Evolutionary conservation across 2,113 vertebrate species (phyloP).

Genomic region (Crotalus horridus): DNA sequence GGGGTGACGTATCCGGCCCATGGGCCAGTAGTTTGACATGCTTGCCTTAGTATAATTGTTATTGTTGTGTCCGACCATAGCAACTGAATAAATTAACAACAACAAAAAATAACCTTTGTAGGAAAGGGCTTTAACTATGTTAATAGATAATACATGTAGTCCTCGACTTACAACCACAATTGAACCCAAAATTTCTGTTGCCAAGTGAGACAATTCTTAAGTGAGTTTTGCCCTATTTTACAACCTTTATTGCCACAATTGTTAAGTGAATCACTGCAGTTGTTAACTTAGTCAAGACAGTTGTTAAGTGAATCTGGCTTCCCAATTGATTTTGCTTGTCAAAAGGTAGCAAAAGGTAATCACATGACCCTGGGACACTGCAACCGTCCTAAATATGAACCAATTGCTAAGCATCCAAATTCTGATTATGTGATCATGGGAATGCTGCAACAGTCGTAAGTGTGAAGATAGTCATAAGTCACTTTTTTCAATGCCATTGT

Average conservation of each 20-base stretch:
- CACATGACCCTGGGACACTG: background rate
- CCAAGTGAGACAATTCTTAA: background rate
- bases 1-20: no score
- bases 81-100: background rate
- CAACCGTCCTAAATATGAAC: background rate
- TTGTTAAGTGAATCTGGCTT: background rate
- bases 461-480: background rate
- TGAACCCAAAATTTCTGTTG: background rate
- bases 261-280: background rate
- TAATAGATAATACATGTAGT: background rate
- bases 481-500: background rate
- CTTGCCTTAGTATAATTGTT: background rate
- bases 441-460: background rate
- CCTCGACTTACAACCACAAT: background rate
- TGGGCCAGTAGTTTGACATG: no score
- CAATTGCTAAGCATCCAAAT: background rate
- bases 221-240: background rate
- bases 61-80: background rate
- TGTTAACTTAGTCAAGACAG: background rate
- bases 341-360: background rate
- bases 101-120: background rate
- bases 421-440: background rate
- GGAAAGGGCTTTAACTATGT: background rate
- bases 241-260: background rate
- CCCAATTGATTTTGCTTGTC: background rate